These are phyloP conservation scores for Ursus arctos DNA, from an alignment of 2,113 vertebrate species.

Conservation along the genomic window DNA sequence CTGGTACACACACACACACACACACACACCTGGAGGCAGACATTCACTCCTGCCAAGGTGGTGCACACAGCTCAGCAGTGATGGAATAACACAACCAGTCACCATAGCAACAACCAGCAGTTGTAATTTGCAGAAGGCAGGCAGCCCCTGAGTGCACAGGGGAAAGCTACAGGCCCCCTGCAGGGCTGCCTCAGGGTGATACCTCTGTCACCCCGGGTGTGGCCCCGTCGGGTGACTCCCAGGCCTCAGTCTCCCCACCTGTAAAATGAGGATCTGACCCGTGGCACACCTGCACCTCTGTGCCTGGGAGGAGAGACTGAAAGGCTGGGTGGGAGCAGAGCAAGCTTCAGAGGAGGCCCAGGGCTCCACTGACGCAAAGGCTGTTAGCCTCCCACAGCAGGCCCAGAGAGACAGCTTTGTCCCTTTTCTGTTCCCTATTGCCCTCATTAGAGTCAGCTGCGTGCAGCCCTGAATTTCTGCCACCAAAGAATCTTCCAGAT, in stretches of 20 bases:
- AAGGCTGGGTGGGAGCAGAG: neutral
- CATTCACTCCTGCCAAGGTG: neutral
- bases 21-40: neutral
- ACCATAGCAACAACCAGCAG: slow-evolving; percentile 54
- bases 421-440: too few relatives aligned
- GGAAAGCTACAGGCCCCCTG: neutral
- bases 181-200: neutral
- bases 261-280: neutral
- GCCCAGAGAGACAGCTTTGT: neutral
- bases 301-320: too few relatives aligned
- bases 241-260: neutral
- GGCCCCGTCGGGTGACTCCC: rapidly evolving
- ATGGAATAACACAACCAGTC: slow-evolving; percentile 1
- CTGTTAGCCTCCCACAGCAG: neutral
- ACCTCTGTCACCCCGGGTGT: neutral
- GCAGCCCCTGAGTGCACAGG: neutral
- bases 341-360: neutral
- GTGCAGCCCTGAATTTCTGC: neutral
- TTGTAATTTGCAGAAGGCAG: slow-evolving; percentile 38
- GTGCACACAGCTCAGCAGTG: neutral
- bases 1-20: neutral
- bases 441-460: neutral
- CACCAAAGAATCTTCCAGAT: neutral
- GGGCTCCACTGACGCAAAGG: neutral
- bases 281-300: rapidly evolving